phyloP scores from a whole-genome alignment of 2,888 invertebrate genomes.

The Caenorhabditis zanzibari region DNA sequence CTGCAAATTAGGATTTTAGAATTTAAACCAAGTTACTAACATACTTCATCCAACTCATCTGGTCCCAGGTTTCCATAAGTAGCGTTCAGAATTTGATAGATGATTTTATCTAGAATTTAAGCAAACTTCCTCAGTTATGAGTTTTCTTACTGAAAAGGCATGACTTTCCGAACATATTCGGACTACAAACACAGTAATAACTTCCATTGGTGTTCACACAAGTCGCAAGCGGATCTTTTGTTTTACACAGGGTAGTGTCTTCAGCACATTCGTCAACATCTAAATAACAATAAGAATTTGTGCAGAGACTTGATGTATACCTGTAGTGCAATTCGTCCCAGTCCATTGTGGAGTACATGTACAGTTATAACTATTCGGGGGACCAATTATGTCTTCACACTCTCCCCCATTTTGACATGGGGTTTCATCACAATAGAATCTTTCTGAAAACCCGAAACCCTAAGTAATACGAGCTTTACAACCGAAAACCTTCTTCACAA shows the following conservation, averaged over 20 bases:
- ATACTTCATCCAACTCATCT: slow-evolving; percentile 52
- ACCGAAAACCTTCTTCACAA: slow-evolving; percentile 51
- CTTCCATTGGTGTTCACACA: slow-evolving; percentile 65
- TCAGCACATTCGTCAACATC: slow-evolving; percentile 63
- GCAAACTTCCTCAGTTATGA: background rate
- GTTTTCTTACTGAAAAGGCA: slow-evolving; percentile 49
- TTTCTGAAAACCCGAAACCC: slow-evolving; percentile 9
- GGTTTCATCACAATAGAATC: slow-evolving; percentile 43
- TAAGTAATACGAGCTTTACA: background rate
- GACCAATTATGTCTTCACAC: slow-evolving; percentile 60
- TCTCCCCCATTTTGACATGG: slow-evolving; percentile 65
- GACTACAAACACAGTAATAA: slow-evolving; percentile 59
- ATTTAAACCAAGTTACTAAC: background rate
- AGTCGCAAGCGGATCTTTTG: slow-evolving; percentile 54
- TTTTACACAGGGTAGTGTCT: slow-evolving; percentile 53
- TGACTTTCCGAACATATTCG: slow-evolving; percentile 52
- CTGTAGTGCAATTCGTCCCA: slow-evolving; percentile 46
- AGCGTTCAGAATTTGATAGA: slow-evolving; percentile 62
- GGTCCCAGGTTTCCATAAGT: slow-evolving; percentile 55
- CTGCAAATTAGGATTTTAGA: slow-evolving; percentile 23
- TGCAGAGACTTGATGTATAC: background rate
- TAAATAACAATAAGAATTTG: background rate
- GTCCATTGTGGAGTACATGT: slow-evolving; percentile 62
- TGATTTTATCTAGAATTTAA: slow-evolving; percentile 52
- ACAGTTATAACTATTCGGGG: slow-evolving; percentile 62